A percentile compares a stretch with the other conserved stretches of the same genome.
Evolutionary conservation across 1,140 invertebrate species (phyloP).

Genomic region (Nasonia longicornis): DNA sequence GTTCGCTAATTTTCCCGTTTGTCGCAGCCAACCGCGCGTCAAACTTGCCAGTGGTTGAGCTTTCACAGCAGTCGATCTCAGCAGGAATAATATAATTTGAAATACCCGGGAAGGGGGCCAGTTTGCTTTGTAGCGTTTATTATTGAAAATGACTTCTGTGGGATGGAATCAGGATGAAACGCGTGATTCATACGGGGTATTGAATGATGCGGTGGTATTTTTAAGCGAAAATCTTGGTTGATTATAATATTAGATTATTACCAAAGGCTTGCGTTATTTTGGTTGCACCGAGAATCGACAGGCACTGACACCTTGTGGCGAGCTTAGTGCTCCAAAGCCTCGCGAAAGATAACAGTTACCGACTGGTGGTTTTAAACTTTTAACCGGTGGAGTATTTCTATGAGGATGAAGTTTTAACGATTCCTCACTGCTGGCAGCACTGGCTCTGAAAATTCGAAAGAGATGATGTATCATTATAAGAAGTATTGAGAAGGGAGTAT

Average conservation of each 20-base stretch:
- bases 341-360: not conserved
- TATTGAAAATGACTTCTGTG: not conserved
- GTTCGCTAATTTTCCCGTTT: not conserved
- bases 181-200: conserved; percentile 32
- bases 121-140: not conserved
- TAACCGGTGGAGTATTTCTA: not conserved
- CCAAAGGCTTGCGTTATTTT: conserved; percentile 39
- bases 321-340: not conserved
- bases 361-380: not conserved
- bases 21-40: not conserved
- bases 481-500: too few relatives aligned
- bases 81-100: not conserved
- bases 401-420: not conserved
- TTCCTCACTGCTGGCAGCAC: conserved; percentile 37
- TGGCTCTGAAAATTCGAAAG: not conserved
- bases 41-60: not conserved
- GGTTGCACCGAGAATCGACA: not conserved
- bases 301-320: not conserved
- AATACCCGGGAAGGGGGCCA: too few relatives aligned
- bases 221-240: conserved; percentile 43
- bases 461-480: not conserved
- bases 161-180: not conserved
- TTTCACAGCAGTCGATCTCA: not conserved
- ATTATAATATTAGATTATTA: conserved; percentile 43
- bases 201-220: conserved; percentile 23